Percentiles rank a stretch among this genome's conserved stretches.
Conservation (phyloP, 2,888 invertebrate species). For the Drosophila macrospina region DNA sequence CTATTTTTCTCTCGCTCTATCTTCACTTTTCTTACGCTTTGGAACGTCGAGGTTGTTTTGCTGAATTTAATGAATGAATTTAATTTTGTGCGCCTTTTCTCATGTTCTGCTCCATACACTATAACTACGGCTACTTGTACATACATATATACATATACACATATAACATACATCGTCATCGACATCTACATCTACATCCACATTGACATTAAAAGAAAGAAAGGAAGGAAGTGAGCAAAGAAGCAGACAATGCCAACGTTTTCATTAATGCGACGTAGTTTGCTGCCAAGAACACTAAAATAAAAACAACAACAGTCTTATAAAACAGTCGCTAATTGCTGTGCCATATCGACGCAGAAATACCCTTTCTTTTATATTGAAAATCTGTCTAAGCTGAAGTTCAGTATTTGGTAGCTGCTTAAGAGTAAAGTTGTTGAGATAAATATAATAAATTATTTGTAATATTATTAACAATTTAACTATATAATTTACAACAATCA, state of each 20-base stretch:
- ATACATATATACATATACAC: too few species aligned
- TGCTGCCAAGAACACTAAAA: slow-evolving; percentile 72
- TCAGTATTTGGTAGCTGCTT: too few species aligned
- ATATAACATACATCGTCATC: slow-evolving; percentile 28
- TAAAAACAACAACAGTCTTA: slow-evolving; percentile 36
- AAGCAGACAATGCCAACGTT: slow-evolving; percentile 78
- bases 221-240: slow-evolving; percentile 78
- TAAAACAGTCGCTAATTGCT: slow-evolving; percentile 18
- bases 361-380: slow-evolving; percentile 23
- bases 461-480: too few species aligned
- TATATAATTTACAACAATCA: too few species aligned
- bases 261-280: slow-evolving; percentile 78
- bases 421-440: too few species aligned
- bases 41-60: slow-evolving; percentile 39
- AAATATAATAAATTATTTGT: too few species aligned
- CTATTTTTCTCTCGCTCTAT: neutral
- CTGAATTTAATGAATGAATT: slow-evolving; percentile 80
- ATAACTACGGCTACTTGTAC: slow-evolving; percentile 10
- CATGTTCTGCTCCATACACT: slow-evolving; percentile 38
- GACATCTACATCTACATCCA: slow-evolving; percentile 26
- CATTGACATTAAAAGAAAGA: slow-evolving; percentile 38
- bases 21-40: slow-evolving; percentile 38
- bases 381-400: neutral
- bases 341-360: slow-evolving; percentile 1
- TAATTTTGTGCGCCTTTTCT: slow-evolving; percentile 66